Evolutionary conservation across 1,140 invertebrate species (phyloP), one percentile per base, ranked within the genome.

Genomic region (Chrysoperla carnea): DNA sequence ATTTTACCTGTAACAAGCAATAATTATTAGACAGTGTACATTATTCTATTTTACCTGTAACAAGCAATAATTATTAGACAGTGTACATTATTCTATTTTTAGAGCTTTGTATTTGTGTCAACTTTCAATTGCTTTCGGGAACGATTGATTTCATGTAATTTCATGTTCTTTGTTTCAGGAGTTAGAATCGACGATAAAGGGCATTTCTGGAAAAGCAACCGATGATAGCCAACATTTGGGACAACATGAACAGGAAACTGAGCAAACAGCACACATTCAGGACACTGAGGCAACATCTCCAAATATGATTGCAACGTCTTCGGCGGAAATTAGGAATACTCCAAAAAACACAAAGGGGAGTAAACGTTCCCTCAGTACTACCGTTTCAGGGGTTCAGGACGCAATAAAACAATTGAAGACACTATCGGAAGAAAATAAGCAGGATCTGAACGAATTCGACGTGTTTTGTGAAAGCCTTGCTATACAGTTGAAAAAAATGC

Each of bases 401-500:
- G 48, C 28, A 44, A 41, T 47, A 43, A 45, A 37, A 11, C 29
- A 43, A 44, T 47, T 27, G 42, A 49, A 31, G 47, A 47, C 46
- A 42, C 42, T 44, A 42, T 43, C 38, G 36, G 45, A 44, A 40
- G 39, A 31, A 46, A 47, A 43, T 40, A 36, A 44, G 29, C 13
- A 39, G 39, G 41, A 12, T 37, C 35, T 47, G 43, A 47, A 47
- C 41, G 46, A 48, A 46, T 48, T 48, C 29, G 40, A 48, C 37
- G 39, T 46, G 42, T 42, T 48, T 46, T 40, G 40, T 1, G 29
- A 42, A 37, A 14, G 17, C 12, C 6, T 40, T 15, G 39, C 13
- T 39, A 36, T 48, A n/a, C 47, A 46, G 44, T 17, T 48, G 44
- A 40, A 42, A 48, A 37, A 48, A 29, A 43, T 48, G 39, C 47